Percentiles rank a stretch among this genome's conserved stretches.
Conservation (phyloP, 2,113 vertebrate genomes). For the Butorides virescens region DNA sequence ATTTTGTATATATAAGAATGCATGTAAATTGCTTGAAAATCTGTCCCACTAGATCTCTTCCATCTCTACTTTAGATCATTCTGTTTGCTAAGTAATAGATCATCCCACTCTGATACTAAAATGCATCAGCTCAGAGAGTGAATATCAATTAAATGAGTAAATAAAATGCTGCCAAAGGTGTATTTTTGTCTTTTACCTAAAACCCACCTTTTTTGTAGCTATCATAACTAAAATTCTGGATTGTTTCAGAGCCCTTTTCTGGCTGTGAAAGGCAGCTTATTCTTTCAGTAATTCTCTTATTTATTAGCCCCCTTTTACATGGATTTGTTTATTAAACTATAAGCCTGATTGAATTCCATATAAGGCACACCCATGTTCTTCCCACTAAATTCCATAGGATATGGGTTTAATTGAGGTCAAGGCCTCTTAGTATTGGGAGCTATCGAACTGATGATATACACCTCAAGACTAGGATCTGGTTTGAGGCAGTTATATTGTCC, state of each 20-base stretch:
- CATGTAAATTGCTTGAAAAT: constrained; percentile 45
- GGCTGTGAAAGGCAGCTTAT: neutral
- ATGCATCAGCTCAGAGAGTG: neutral
- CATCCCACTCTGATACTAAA: neutral
- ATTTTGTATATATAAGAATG: constrained; percentile 28
- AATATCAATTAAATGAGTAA: constrained; percentile 58
- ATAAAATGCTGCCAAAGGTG: constrained; percentile 48
- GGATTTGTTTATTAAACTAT: constrained; percentile 1
- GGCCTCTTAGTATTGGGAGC: neutral
- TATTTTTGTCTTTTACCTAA: constrained; percentile 18
- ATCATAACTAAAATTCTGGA: neutral
- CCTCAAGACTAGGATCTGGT: neutral
- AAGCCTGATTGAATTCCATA: neutral
- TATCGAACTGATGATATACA: neutral
- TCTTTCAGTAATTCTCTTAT: neutral
- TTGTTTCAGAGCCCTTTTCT: neutral
- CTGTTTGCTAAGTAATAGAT: constrained; percentile 52
- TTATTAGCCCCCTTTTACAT: neutral
- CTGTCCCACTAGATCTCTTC: constrained; percentile 47
- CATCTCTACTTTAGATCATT: constrained; percentile 33
- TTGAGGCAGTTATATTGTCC: neutral
- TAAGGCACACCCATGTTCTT: neutral
- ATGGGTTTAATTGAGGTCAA: constrained; percentile 20
- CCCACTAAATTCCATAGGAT: neutral
- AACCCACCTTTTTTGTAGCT: neutral